Evolutionary conservation across 2,797 vertebrate genomes (phyloP), one percentile per base, ranked within the genome.

Genomic region (Anisognathus igniventris): DNA sequence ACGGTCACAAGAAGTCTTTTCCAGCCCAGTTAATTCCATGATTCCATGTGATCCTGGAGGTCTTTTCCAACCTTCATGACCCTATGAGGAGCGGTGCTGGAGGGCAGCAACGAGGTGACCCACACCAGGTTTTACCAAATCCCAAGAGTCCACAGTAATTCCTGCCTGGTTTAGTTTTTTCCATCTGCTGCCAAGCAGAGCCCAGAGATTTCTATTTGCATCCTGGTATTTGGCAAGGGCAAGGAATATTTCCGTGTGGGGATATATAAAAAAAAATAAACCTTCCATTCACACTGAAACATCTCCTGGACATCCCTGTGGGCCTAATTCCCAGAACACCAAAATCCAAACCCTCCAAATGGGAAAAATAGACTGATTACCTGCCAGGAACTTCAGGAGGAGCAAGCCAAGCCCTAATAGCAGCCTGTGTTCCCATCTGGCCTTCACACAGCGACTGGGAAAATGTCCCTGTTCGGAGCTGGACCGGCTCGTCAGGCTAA

Each of bases 401-500:
- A 50, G 24, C 37, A 70, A 92, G 94, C 90, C 95, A 93, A 93
- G 81, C 67, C 74, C 74, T 72, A 77, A 83, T 79, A 68, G 47
- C 68, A 76, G 83, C 31, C 93, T 86, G 85, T 30, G n/a, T 35
- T 91, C 94, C 95, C 97, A 97, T 97, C 97, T 97, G 98, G 97
- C 95, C 92, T 80, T 95, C 97, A 98, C 89, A 87, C 87, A 94
- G 75, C 39, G 90, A 86, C 93, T 93, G 86, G 95, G 92, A 96
- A 96, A 96, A 96, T 24, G 89, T 92, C 96, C 95, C 70, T 82
- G 80, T 57, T 95, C 87, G 17, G 97, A 96, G 95, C 96, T 97
- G 96, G 97, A 97, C 96, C 92, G 86, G 91, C 93, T 97, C 91
- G 48, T 97, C 97, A 96, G 92, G 96, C 83, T 95, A 98, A 98